Evolutionary conservation across 92 coral and sea anemone species (phyloP), one percentile per base, ranked within the genome.

Genomic region (Actinernus sp.): DNA sequence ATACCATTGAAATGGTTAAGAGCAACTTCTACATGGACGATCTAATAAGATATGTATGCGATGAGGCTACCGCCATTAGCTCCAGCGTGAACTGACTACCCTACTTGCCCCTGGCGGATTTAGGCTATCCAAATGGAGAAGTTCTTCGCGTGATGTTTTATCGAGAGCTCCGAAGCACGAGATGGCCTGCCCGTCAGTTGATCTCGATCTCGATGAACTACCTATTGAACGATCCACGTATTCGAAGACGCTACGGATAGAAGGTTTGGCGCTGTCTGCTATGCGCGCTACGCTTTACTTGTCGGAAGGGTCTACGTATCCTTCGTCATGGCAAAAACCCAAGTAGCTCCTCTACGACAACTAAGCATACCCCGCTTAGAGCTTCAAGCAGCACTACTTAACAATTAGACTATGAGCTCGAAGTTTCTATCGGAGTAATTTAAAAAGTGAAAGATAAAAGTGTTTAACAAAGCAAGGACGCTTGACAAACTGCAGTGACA

Each of bases 311-410:
- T 83, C 40, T 58, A 73, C 26, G 82, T 67, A 30, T n/a, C 79
- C 19, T 78, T 88, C 31, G 81, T 72, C 12, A 67, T 84, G 87
- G 68, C 73, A 3, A 78, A 53, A 79, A 73, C 58, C 26, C 79
- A 85, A n/a, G 87, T 83, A 9, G 83, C 86, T 7, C 89, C 89
- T 3, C 52, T 88, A n/a, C 73, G 64, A 54, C 89, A 76, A 60
- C 33, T 82, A 44, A 88, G 93, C 52, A 80, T 73, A 12, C 84
- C 84, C 32, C 77, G 69, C 27, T 58, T 67, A 33, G 92, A 86
- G 73, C 86, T 83, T 39, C 93, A 87, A 76, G 85, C 74, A 1
- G 89, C 93, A n/a, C n/a, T n/a, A n/a, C n/a, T n/a, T n/a, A n/a
- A n/a, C n/a, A n/a, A n/a, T n/a, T n/a, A n/a, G n/a, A n/a, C n/a